These are phyloP conservation scores for Brachypodius melanocephalos DNA, from an alignment of 2,113 vertebrate genomes.

Conservation along the genomic window DNA sequence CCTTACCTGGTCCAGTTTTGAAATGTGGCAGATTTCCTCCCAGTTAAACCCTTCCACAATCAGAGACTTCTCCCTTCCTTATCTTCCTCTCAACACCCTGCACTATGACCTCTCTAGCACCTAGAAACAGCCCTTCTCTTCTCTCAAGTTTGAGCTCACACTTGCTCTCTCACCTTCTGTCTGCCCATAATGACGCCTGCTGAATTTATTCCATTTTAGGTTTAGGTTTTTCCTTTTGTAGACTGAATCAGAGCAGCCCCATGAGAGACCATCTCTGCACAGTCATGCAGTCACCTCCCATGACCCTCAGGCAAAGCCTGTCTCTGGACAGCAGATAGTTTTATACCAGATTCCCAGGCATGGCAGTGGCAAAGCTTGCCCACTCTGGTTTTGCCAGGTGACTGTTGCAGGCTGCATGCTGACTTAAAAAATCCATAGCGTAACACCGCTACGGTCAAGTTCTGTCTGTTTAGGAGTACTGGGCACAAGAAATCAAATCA, in stretches of 20 bases:
- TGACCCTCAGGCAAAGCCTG: neutral
- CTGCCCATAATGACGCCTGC: neutral
- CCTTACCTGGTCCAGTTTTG: neutral
- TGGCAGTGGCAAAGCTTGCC: neutral
- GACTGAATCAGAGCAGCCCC: neutral
- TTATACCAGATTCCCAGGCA: neutral
- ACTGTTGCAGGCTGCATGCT: fast-evolving
- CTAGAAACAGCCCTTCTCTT: neutral
- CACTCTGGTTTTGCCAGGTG: neutral
- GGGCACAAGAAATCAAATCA: neutral
- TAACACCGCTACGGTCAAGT: neutral
- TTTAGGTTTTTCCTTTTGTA: neutral
- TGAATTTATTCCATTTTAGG: neutral
- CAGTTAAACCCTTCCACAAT: neutral
- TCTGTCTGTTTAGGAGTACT: neutral
- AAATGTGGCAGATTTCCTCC: neutral
- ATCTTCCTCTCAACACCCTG: neutral
- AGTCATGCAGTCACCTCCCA: neutral
- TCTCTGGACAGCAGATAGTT: neutral
- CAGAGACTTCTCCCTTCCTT: neutral
- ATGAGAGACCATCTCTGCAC: neutral
- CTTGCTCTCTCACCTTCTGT: neutral
- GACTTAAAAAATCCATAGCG: neutral
- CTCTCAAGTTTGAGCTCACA: fast-evolving
- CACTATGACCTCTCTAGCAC: neutral